A percentile compares a stretch with the other conserved stretches of the same genome.
Conservation (phyloP, 2,797 vertebrate species). For the Chaunax sp. region DNA sequence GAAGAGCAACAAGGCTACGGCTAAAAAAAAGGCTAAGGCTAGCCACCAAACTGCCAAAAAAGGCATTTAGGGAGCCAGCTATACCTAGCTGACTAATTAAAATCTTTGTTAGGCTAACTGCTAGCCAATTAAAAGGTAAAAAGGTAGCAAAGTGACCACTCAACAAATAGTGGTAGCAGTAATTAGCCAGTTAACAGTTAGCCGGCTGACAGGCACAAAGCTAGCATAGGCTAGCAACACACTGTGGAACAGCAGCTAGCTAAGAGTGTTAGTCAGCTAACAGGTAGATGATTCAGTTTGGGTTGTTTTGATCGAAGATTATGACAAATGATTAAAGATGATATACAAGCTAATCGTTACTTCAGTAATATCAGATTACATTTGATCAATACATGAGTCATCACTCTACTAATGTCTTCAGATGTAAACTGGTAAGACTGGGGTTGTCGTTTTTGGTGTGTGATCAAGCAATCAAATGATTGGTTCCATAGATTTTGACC, state of each 20-base stretch:
- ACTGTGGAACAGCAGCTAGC: constrained; percentile 30
- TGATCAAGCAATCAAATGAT: constrained; percentile 14
- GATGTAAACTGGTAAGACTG: constrained; percentile 43
- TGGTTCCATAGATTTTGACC: constrained; percentile 40
- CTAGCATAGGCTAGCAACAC: constrained; percentile 53
- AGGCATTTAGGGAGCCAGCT: constrained; percentile 58
- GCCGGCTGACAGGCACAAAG: constrained; percentile 61
- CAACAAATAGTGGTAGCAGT: constrained; percentile 31
- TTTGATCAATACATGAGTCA: constrained; percentile 5
- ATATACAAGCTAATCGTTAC: constrained; percentile 18
- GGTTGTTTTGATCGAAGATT: constrained; percentile 6
- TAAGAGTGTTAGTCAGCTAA: constrained; percentile 46
- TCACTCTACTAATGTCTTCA: not conserved
- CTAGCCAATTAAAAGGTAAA: constrained; percentile 32
- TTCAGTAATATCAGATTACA: constrained; percentile 23
- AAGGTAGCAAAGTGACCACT: constrained; percentile 41
- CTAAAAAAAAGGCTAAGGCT: constrained; percentile 66
- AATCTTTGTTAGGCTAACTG: constrained; percentile 51
- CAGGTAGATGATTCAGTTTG: constrained; percentile 29
- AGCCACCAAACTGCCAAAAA: constrained; percentile 59
- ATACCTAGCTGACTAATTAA: constrained; percentile 39
- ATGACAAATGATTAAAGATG: constrained; percentile 13
- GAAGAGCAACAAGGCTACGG: constrained; percentile 69
- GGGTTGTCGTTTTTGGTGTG: constrained; percentile 52
- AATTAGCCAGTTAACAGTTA: constrained; percentile 24